A percentile compares a stretch with the other conserved stretches of the same genome.
These are phyloP conservation scores for Pampus argenteus DNA, from an alignment of 2,797 vertebrate species.

Conservation along the genomic window DNA sequence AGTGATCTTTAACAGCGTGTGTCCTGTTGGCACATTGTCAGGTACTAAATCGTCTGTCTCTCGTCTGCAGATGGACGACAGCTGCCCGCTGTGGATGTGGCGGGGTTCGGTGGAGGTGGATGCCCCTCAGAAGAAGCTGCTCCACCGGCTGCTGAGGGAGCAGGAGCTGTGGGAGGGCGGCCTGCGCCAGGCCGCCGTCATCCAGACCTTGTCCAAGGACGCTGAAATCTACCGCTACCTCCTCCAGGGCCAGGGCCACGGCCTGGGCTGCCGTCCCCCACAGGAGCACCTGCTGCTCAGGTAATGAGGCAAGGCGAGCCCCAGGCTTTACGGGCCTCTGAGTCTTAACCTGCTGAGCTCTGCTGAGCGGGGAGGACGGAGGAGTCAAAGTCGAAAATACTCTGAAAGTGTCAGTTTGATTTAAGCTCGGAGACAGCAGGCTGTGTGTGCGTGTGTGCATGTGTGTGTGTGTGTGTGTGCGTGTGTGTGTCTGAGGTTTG, in stretches of 20 bases:
- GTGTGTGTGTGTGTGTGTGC: not conserved
- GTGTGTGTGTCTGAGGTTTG: not conserved
- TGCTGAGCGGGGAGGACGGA: slow-evolving; percentile 12
- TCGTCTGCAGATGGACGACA: slow-evolving; percentile 78
- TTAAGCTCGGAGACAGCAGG: slow-evolving; percentile 6
- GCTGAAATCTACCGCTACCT: slow-evolving; percentile 83
- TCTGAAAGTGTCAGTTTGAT: slow-evolving; percentile 17
- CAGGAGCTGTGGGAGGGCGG: slow-evolving; percentile 80
- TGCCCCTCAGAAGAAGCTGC: slow-evolving; percentile 75
- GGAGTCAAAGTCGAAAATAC: slow-evolving; percentile 6
- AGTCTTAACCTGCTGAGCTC: slow-evolving; percentile 29
- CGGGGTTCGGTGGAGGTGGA: slow-evolving; percentile 81
- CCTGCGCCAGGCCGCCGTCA: slow-evolving; percentile 72
- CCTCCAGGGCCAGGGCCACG: slow-evolving; percentile 56
- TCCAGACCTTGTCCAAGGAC: slow-evolving; percentile 81
- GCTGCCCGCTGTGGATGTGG: slow-evolving; percentile 77
- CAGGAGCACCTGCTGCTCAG: slow-evolving; percentile 85
- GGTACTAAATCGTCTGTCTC: not conserved
- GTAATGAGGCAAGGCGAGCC: slow-evolving; percentile 68
- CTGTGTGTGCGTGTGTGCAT: not conserved
- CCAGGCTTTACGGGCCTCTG: slow-evolving; percentile 17
- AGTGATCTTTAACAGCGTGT: not conserved
- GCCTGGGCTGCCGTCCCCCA: slow-evolving; percentile 64
- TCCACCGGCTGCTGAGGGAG: slow-evolving; percentile 82
- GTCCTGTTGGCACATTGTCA: not conserved